Conservation (phyloP, 2,888 invertebrate genomes). For the Scelioninae gen. 1 region DNA sequence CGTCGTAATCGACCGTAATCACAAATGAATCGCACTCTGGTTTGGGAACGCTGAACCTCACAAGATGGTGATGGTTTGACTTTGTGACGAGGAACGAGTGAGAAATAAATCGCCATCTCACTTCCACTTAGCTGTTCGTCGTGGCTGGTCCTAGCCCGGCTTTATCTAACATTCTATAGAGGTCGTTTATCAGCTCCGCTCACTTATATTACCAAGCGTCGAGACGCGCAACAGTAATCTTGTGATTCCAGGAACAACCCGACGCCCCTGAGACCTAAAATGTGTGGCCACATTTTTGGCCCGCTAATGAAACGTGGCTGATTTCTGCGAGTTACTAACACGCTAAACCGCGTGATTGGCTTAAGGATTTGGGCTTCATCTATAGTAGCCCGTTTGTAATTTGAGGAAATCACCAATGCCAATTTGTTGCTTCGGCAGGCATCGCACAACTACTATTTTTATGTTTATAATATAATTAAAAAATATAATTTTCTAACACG, state of each 20-base stretch:
- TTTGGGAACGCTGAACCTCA: conserved; percentile 60
- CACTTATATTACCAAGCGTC: conserved; percentile 75
- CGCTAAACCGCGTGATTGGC: conserved; percentile 39
- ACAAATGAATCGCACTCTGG: conserved; percentile 55
- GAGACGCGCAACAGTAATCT: conserved; percentile 68
- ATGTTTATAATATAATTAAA: too few relatives aligned
- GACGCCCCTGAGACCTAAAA: conserved; percentile 39
- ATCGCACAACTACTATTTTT: too few relatives aligned
- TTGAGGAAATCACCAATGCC: conserved; percentile 18
- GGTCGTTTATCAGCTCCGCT: conserved; percentile 80
- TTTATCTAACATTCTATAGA: conserved; percentile 83
- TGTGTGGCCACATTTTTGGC: conserved; percentile 47
- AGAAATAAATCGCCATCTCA: conserved; percentile 39
- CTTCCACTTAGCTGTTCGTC: conserved; percentile 67
- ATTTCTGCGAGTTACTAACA: conserved; percentile 34
- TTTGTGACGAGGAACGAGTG: conserved; percentile 62
- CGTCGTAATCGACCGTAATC: conserved; percentile 33
- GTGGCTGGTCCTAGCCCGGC: conserved; percentile 74
- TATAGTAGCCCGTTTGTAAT: conserved; percentile 14
- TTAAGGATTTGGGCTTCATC: conserved; percentile 30
- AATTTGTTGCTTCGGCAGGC: too few relatives aligned
- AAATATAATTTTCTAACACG: too few relatives aligned
- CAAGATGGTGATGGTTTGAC: conserved; percentile 69
- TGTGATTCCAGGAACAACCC: conserved; percentile 60
- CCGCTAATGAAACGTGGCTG: conserved; percentile 49